These are phyloP conservation scores for Lanistes nyassanus DNA, from an alignment of 1,140 invertebrate genomes.

Conservation along the genomic window DNA sequence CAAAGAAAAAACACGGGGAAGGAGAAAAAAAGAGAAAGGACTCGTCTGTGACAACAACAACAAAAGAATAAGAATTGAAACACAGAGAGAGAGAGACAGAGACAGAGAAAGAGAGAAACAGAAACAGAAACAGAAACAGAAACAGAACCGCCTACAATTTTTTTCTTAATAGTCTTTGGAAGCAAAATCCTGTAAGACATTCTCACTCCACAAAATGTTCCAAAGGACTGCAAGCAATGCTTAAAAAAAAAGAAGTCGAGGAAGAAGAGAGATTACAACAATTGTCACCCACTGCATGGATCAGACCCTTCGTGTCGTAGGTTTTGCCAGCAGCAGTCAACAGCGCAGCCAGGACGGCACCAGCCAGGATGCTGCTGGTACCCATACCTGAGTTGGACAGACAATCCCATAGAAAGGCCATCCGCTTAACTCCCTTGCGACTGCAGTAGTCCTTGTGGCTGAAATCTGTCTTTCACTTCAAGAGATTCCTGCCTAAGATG, in stretches of 20 bases:
- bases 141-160: no score
- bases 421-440: no score
- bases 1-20: neutral
- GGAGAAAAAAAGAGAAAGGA: neutral
- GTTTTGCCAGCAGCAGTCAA: constrained; percentile 64
- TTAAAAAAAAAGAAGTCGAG: neutral
- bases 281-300: constrained; percentile 62
- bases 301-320: constrained; percentile 56
- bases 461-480: no score
- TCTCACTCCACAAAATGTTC: neutral
- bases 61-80: no score
- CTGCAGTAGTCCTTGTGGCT: no score
- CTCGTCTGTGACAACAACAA: neutral
- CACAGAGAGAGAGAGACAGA: no score
- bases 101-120: no score
- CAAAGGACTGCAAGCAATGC: neutral
- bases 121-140: no score
- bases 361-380: constrained; percentile 71
- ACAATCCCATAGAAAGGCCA: constrained; percentile 6
- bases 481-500: no score
- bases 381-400: constrained; percentile 64
- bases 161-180: no score
- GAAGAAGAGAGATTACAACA: no score
- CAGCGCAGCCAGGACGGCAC: constrained; percentile 66
- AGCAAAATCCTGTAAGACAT: no score